Evolutionary conservation across 2,888 invertebrate species (phyloP), one percentile per base, ranked within the genome.

Genomic region (Microchrysa polita): DNA sequence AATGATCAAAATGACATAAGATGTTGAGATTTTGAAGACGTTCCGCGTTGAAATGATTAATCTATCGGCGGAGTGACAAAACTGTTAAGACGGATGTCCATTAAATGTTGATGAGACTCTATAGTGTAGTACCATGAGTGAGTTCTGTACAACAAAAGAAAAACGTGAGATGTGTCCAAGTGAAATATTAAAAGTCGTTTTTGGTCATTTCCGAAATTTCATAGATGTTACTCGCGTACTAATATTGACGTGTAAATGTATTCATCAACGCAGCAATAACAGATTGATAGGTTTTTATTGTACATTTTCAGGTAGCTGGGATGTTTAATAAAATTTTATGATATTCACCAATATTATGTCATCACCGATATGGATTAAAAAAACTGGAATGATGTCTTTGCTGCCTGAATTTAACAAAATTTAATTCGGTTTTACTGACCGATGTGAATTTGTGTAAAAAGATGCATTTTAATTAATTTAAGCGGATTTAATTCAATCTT

Each of bases 61-160:
- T 69, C 69, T 69, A 34, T 55, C 16, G 5, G 55, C 16, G 34
- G n/a, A 69, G 69, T 69, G 69, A 69, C 69, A 69, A 69, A 69
- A 69, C 12, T 69, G 20, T 69, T 69, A 69, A 69, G 69, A 69
- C 69, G 69, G 69, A 69, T 69, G 69, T 69, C 69, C 69, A 69
- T 69, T 69, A 69, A 69, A 40, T 69, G 34, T 9, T 18, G 52
- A 53, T 53, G 23, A 34, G 61, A 40, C 61, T 40, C 12, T 14
- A 61, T 61, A 9, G 23, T 10, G 10, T 14, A 9, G 27, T n/a
- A 55, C 2, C 18, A 18, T 9, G 55, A 55, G 18, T 55, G 20
- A 2, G n/a, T 55, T 55, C 16, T 20, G 18, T 55, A 10, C 18
- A 55, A 18, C 18, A 55, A 18, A 1, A 55, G 4, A 9, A 55